These are phyloP conservation scores for Tupaia tana DNA, from an alignment of 2,113 vertebrate genomes.

Conservation along the genomic window DNA sequence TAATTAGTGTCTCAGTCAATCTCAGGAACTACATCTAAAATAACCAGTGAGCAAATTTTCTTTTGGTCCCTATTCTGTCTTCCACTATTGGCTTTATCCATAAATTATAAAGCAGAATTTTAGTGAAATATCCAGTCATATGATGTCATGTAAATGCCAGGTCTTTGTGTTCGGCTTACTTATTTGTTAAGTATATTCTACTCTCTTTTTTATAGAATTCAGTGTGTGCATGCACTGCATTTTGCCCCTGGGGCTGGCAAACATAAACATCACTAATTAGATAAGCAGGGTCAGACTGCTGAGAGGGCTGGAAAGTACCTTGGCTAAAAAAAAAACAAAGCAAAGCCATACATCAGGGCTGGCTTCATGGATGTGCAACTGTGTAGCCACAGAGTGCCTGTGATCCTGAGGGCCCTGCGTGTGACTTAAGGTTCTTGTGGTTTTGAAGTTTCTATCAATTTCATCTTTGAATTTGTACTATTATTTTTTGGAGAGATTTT, in stretches of 20 bases:
- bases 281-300: neutral
- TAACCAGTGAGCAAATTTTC: neutral
- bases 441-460: neutral
- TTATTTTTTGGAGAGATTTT: no score
- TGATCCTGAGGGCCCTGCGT: neutral
- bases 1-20: conserved; percentile 74
- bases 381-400: no score
- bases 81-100: neutral
- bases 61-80: neutral
- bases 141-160: neutral
- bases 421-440: neutral
- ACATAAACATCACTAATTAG: neutral
- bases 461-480: neutral
- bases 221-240: neutral
- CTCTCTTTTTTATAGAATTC: neutral
- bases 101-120: neutral
- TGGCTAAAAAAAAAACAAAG: neutral
- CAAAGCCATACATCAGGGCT: neutral
- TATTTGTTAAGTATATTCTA: neutral
- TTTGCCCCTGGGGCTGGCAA: neutral
- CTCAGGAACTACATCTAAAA: conserved; percentile 35
- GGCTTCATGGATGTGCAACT: neutral
- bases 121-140: neutral
- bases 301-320: neutral
- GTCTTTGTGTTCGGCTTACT: neutral